These are phyloP conservation scores for Holotrichia oblita DNA, from an alignment of 1,140 invertebrate species.

Conservation along the genomic window DNA sequence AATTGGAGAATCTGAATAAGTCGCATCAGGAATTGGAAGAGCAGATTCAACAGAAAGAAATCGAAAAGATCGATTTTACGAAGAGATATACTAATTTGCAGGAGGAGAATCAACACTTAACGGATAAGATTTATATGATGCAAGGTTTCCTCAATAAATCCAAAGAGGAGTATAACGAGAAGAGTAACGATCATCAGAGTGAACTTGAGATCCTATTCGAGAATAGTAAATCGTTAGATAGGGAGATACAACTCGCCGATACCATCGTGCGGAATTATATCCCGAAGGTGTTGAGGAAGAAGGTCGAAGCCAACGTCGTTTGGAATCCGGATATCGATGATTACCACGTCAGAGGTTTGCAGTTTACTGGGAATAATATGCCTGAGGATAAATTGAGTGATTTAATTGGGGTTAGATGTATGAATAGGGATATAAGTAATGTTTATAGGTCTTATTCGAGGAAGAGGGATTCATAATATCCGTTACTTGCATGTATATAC, in stretches of 20 bases:
- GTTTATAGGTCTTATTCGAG: background rate
- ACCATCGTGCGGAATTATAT: constrained; percentile 77
- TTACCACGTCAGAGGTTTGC: background rate
- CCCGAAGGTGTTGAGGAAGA: no score
- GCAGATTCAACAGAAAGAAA: constrained; percentile 85
- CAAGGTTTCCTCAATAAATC: constrained; percentile 80
- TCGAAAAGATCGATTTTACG: constrained; percentile 92
- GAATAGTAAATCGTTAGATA: constrained; percentile 84
- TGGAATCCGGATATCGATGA: constrained; percentile 11
- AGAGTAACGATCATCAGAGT: constrained; percentile 91
- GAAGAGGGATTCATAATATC: no score
- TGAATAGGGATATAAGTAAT: background rate
- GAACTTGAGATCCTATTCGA: constrained; percentile 96
- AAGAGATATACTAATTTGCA: constrained; percentile 92
- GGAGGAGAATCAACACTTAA: constrained; percentile 91
- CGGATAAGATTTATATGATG: constrained; percentile 90
- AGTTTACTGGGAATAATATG: background rate
- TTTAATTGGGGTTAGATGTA: background rate
- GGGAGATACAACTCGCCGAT: constrained; percentile 89
- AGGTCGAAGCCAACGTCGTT: constrained; percentile 54
- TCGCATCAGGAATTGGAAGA: constrained; percentile 85
- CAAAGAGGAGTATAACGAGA: constrained; percentile 84
- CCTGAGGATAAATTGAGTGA: background rate
- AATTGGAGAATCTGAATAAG: constrained; percentile 83
- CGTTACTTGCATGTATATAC: no score